These are phyloP conservation scores for Apodemia zela DNA, from an alignment of 2,888 invertebrate genomes.

Conservation along the genomic window DNA sequence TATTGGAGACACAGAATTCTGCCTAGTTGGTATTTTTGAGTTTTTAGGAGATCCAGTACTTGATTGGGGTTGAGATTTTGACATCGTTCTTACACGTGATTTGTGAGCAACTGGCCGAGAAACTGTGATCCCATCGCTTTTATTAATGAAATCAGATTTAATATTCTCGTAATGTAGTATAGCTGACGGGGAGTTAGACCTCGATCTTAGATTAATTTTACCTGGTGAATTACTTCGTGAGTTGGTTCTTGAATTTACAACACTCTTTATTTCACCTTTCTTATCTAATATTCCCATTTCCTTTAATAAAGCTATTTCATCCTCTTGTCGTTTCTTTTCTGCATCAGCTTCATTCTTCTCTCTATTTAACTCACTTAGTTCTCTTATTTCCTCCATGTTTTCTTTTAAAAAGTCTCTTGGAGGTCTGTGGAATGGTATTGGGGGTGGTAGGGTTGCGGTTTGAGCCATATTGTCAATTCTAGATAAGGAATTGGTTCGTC, in stretches of 20 bases:
- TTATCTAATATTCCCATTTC: constrained; percentile 71
- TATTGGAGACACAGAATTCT: constrained; percentile 67
- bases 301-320: constrained; percentile 68
- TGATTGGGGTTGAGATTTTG: constrained; percentile 70
- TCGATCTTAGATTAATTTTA: constrained; percentile 60
- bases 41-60: constrained; percentile 71
- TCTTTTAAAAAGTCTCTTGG: constrained; percentile 72
- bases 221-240: constrained; percentile 66
- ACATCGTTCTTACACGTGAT: constrained; percentile 57
- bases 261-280: constrained; percentile 48
- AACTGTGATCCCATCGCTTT: constrained; percentile 42
- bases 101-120: constrained; percentile 54
- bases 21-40: constrained; percentile 72
- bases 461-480: constrained; percentile 68
- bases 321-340: constrained; percentile 59
- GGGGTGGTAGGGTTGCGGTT: constrained; percentile 53
- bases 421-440: constrained; percentile 50
- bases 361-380: constrained; percentile 69
- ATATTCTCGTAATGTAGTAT: constrained; percentile 40
- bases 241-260: constrained; percentile 48
- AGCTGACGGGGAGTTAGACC: constrained; percentile 68
- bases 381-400: constrained; percentile 72
- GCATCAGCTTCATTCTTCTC: constrained; percentile 72
- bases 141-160: constrained; percentile 51
- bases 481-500: constrained; percentile 64